Conservation (phyloP, 2,113 vertebrate genomes). For the Silurus asotus region DNA sequence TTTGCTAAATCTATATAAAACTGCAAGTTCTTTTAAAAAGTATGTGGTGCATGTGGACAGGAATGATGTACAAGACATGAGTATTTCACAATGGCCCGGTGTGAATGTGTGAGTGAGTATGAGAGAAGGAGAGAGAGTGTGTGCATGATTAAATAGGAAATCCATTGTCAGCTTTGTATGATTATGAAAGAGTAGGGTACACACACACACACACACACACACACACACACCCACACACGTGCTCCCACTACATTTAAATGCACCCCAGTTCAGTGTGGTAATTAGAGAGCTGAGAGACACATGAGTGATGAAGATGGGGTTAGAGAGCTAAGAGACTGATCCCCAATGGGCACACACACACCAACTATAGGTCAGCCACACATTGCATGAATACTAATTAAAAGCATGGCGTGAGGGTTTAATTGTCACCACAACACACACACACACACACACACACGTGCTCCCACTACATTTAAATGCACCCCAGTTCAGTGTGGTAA, state of each 20-base stretch:
- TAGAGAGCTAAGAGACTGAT: slow-evolving; percentile 36
- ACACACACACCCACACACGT: background rate
- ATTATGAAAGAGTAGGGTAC: background rate
- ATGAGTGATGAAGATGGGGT: slow-evolving; percentile 45
- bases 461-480: slow-evolving; percentile 90
- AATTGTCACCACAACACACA: slow-evolving; percentile 79
- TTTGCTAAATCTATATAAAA: background rate
- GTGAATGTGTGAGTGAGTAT: too few relatives aligned
- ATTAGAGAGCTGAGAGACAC: slow-evolving; percentile 84
- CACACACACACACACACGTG: slow-evolving; percentile 73
- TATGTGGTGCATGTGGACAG: too few relatives aligned
- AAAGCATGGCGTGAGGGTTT: slow-evolving; percentile 79
- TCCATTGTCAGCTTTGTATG: background rate
- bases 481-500: slow-evolving; percentile 87
- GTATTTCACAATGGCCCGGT: too few relatives aligned
- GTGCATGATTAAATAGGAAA: background rate
- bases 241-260: slow-evolving; percentile 89
- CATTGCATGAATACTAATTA: slow-evolving; percentile 90
- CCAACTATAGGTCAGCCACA: slow-evolving; percentile 76
- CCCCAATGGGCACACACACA: slow-evolving; percentile 27
- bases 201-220: background rate
- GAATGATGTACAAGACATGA: background rate
- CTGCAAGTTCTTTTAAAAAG: too few relatives aligned
- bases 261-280: slow-evolving; percentile 86
- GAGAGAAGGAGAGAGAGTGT: background rate